These are phyloP conservation scores for Drosophila sucinea DNA, from an alignment of 1,140 invertebrate genomes.

Conservation along the genomic window DNA sequence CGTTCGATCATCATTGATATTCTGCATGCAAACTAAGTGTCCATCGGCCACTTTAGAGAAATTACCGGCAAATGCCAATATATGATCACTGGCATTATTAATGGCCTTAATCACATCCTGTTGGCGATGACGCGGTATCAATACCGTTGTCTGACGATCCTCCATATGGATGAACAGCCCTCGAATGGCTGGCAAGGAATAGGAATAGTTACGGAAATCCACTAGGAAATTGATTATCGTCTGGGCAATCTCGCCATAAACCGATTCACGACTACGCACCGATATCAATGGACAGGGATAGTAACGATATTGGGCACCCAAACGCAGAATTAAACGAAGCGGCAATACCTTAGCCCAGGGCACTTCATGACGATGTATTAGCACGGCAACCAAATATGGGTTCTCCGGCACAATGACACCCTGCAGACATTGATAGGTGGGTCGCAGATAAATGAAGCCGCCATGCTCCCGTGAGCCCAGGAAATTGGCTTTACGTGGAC, in stretches of 20 bases:
- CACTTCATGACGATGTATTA: constrained; percentile 94
- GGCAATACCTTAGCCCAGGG: constrained; percentile 93
- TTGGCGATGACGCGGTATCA: constrained; percentile 92
- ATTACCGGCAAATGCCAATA: constrained; percentile 92
- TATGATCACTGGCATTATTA: constrained; percentile 91
- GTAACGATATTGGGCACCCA: constrained; percentile 94
- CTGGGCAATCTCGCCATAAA: constrained; percentile 94
- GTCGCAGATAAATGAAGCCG: constrained; percentile 92
- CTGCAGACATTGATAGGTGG: constrained; percentile 92
- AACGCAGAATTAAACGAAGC: constrained; percentile 86
- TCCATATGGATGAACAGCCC: constrained; percentile 94
- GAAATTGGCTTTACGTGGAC: constrained; percentile 86
- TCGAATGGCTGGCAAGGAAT: constrained; percentile 90
- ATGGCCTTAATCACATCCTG: constrained; percentile 93
- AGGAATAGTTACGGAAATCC: constrained; percentile 94
- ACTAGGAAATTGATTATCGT: constrained; percentile 95
- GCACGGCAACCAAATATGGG: constrained; percentile 91
- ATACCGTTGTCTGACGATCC: constrained; percentile 91
- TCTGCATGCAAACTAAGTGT: constrained; percentile 94
- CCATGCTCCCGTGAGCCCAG: constrained; percentile 92
- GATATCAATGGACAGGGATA: constrained; percentile 94
- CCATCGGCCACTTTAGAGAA: constrained; percentile 93
- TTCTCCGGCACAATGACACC: constrained; percentile 89
- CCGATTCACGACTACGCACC: constrained; percentile 90
- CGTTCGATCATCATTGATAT: constrained; percentile 84